These are phyloP conservation scores for Drosophila littoralis DNA, from an alignment of 1,140 invertebrate genomes.

Conservation along the genomic window DNA sequence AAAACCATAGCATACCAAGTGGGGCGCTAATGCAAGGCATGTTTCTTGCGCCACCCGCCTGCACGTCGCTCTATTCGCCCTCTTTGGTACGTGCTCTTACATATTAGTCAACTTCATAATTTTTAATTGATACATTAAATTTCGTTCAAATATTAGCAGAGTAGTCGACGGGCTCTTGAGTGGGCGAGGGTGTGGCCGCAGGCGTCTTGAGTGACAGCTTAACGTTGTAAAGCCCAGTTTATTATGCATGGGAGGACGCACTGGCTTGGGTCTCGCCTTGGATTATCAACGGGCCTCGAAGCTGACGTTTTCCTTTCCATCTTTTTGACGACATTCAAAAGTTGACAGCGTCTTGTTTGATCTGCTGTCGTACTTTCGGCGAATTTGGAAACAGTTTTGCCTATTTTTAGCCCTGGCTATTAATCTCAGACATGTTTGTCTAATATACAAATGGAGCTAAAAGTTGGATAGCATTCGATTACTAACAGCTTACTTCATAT, in stretches of 20 bases:
- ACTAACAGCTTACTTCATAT: slow-evolving; percentile 19
- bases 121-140: slow-evolving; percentile 85
- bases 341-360: slow-evolving; percentile 49
- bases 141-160: slow-evolving; percentile 77
- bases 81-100: slow-evolving; percentile 77
- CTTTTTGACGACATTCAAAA: slow-evolving; percentile 18
- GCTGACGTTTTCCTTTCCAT: background rate
- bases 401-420: slow-evolving; percentile 18
- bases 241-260: slow-evolving; percentile 65
- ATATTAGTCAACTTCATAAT: slow-evolving; percentile 85
- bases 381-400: slow-evolving; percentile 26
- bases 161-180: slow-evolving; percentile 28
- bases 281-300: slow-evolving; percentile 57
- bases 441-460: slow-evolving; percentile 2
- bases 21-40: slow-evolving; percentile 64
- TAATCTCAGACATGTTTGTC: slow-evolving; percentile 26
- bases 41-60: slow-evolving; percentile 5
- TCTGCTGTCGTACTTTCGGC: slow-evolving; percentile 33
- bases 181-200: background rate
- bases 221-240: slow-evolving; percentile 78
- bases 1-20: slow-evolving; percentile 66
- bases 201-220: slow-evolving; percentile 75
- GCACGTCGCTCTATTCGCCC: background rate
- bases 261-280: slow-evolving; percentile 24
- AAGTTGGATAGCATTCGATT: slow-evolving; percentile 17